Conservation (phyloP, 2,113 vertebrate genomes). For the Illadopsis cleaveri region DNA sequence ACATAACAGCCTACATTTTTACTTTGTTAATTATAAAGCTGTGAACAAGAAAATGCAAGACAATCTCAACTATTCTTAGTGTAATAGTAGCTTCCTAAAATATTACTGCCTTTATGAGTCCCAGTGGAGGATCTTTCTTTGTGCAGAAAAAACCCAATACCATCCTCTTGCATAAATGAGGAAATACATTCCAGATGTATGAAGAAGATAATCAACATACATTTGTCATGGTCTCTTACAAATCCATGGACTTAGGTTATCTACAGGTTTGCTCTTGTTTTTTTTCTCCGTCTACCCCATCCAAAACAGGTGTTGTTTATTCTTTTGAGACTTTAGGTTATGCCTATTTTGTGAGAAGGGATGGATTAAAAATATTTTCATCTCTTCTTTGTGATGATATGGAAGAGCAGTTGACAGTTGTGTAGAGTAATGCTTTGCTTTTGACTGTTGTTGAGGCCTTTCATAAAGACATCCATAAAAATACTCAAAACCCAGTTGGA, state of each 20-base stretch:
- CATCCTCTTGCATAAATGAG: not conserved
- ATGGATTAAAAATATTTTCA: not conserved
- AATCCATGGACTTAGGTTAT: not conserved
- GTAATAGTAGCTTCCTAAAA: conserved; percentile 47
- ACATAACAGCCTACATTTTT: conserved; percentile 48
- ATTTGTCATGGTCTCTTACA: not conserved
- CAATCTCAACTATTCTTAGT: conserved; percentile 41
- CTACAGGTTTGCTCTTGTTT: not conserved
- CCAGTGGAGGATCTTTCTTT: conserved; percentile 10
- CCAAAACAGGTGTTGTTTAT: not conserved
- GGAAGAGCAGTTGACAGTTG: not conserved
- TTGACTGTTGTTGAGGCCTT: not conserved
- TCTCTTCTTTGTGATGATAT: not conserved
- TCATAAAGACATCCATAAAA: not conserved
- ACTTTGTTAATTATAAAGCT: conserved; percentile 63
- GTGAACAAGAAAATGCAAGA: conserved; percentile 57
- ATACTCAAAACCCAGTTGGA: not conserved
- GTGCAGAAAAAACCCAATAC: not conserved
- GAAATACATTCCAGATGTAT: not conserved
- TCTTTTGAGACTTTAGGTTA: not conserved
- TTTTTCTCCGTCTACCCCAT: not conserved
- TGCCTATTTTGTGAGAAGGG: not conserved
- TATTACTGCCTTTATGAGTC: conserved; percentile 46
- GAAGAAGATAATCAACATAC: not conserved
- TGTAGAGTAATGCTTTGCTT: not conserved